Evolutionary conservation across 2,888 invertebrate genomes (phyloP), one percentile per base, ranked within the genome.

Genomic region (Himalopsyche kuldschensis): DNA sequence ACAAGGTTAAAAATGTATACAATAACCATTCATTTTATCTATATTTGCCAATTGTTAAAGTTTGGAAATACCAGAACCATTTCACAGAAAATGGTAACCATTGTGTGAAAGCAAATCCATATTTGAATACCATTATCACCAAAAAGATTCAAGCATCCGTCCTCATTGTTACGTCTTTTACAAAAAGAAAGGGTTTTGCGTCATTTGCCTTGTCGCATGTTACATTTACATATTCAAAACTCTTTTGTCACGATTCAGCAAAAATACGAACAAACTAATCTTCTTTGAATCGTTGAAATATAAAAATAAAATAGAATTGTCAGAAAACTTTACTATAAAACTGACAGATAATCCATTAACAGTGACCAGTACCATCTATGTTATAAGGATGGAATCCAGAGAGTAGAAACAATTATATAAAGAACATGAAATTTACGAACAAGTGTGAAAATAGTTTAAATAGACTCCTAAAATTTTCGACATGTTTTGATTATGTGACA

Each of bases 111-210:
- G 69, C 69, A 69, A 27, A 69, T 69, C 69, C 63, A 63, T 80
- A 80, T 80, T 80, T 80, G 80, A 69, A 80, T 80, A 80, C 75
- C 75, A 80, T 80, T 80, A 80, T 80, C 80, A 35, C 35, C 6
- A 24, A 41, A 63, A 35, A 80, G 69, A 69, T 69, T 69, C 69
- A 30, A 30, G 69, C 30, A 69, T 69, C 30, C 55, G 63, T 79
- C 63, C 55, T 24, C 63, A 79, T 79, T 79, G 79, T 79, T 79
- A 63, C 79, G 79, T 48, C 31, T 79, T 55, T 79, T 31, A 32
- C 55, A 48, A 47, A 79, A 63, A 79, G 63, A 79, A 79, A 63
- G 48, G 79, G 79, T 63, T 79, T 79, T 55, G 79, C 79, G 48
- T 55, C 69, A 30, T 69, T 69, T 30, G 24, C 69, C 27, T 69